phyloP scores from a whole-genome alignment of 2,113 vertebrate genomes.

The Desmodus rotundus region DNA sequence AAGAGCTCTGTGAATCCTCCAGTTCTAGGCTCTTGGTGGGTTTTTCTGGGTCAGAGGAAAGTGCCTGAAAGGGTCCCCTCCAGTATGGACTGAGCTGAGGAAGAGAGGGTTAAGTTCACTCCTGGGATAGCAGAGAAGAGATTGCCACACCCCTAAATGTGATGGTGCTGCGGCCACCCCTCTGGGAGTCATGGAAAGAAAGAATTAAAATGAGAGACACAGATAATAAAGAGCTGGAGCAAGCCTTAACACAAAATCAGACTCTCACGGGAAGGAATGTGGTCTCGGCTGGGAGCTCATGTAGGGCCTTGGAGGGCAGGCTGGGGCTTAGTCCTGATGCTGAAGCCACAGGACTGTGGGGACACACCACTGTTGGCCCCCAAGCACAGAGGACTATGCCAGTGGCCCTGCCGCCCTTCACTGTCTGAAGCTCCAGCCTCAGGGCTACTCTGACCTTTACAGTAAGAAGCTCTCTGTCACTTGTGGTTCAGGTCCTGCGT shows the following conservation, averaged over 20 bases:
- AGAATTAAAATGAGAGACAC: not conserved
- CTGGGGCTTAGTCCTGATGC: not conserved
- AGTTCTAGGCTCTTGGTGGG: not conserved
- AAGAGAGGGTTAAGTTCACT: not conserved
- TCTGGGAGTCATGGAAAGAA: not conserved
- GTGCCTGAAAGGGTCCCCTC: not conserved
- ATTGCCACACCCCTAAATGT: not conserved
- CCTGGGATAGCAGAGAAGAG: not conserved
- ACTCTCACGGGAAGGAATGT: too few species aligned
- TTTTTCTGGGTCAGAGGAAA: not conserved
- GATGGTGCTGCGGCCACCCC: not conserved
- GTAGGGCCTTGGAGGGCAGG: not conserved
- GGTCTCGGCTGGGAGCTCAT: accelerated
- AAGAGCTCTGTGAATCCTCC: not conserved
- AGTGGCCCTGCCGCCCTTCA: not conserved
- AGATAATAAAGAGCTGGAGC: not conserved
- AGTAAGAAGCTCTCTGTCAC: not conserved
- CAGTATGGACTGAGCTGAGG: not conserved
- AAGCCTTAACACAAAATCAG: not conserved
- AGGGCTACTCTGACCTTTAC: not conserved
- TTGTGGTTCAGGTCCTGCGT: not conserved
- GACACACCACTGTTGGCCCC: not conserved
- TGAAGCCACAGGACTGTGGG: not conserved
- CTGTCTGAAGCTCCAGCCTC: not conserved
- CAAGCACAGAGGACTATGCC: accelerated